Percentiles rank a stretch among this genome's conserved stretches.
Evolutionary conservation across 2,888 invertebrate species (phyloP).

Genomic region (Drosophila ezoana): DNA sequence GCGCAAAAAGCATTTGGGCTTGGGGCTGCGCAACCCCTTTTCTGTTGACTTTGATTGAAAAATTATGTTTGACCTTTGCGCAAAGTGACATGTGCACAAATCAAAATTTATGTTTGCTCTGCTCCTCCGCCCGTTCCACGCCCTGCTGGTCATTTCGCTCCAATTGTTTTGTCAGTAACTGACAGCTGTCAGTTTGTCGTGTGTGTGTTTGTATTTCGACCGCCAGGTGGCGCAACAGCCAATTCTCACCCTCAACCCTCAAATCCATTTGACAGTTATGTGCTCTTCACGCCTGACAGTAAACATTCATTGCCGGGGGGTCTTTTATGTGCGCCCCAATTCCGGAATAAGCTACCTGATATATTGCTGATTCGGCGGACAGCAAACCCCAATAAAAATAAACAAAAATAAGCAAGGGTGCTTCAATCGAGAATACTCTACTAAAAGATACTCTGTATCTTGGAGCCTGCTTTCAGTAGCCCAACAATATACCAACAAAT

Average conservation of each 20-base stretch:
- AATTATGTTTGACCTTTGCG: slow-evolving; percentile 72
- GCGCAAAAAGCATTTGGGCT: slow-evolving; percentile 32
- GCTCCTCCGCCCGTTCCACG: neutral
- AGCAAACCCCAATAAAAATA: neutral
- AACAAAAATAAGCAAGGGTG: no score
- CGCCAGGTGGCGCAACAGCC: slow-evolving; percentile 45
- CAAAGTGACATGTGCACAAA: slow-evolving; percentile 39
- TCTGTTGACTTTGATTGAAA: slow-evolving; percentile 55
- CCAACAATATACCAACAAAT: no score
- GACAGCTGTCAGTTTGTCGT: slow-evolving; percentile 64
- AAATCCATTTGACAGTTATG: slow-evolving; percentile 52
- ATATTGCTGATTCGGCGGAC: no score
- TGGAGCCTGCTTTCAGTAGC: no score
- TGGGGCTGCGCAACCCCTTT: slow-evolving; percentile 9
- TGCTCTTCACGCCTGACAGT: slow-evolving; percentile 22
- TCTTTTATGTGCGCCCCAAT: slow-evolving; percentile 1
- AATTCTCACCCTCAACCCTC: slow-evolving; percentile 27
- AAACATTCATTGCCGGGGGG: neutral
- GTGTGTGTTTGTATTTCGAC: slow-evolving; percentile 30
- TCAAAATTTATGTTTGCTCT: slow-evolving; percentile 62
- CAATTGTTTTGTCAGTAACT: slow-evolving; percentile 41
- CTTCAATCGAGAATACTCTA: no score
- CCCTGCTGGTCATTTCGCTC: slow-evolving; percentile 9
- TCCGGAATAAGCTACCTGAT: slow-evolving; percentile 17
- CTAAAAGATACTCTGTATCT: neutral